Conservation (phyloP, 1,140 invertebrate species). For the Philaenus spumarius region DNA sequence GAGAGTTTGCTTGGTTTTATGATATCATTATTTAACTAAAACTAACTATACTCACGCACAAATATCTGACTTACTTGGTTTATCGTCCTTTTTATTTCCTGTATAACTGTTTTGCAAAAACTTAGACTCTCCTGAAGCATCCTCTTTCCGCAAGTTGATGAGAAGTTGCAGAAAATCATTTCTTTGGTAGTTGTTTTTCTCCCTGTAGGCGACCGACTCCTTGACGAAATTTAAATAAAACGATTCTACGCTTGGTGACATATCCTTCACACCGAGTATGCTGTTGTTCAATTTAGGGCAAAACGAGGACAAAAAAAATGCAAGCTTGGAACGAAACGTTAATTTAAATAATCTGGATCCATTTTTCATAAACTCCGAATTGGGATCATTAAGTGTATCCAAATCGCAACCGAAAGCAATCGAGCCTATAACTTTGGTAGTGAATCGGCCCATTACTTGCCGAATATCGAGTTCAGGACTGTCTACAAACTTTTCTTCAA, state of each 20-base stretch:
- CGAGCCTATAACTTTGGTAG: slow-evolving; percentile 50
- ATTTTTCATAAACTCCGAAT: slow-evolving; percentile 45
- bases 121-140: neutral
- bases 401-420: slow-evolving; percentile 50
- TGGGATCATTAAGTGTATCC: slow-evolving; percentile 42
- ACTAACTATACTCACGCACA: no score
- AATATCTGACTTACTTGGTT: no score
- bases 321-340: slow-evolving; percentile 28
- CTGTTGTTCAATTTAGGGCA: slow-evolving; percentile 18
- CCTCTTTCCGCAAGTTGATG: slow-evolving; percentile 25
- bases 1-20: no score
- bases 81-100: no score
- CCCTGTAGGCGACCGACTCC: slow-evolving; percentile 39
- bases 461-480: slow-evolving; percentile 35
- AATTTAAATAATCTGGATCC: slow-evolving; percentile 37
- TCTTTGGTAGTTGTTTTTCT: slow-evolving; percentile 37
- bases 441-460: slow-evolving; percentile 42
- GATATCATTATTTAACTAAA: no score
- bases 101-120: no score
- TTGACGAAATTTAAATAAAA: slow-evolving; percentile 45
- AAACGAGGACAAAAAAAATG: slow-evolving; percentile 13
- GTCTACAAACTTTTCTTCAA: neutral
- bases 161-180: slow-evolving; percentile 40
- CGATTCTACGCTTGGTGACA: slow-evolving; percentile 27
- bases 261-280: no score